Base-by-base conservation (phyloP, 2,888 invertebrate species). In the Chrysolina oricalcia region DNA sequence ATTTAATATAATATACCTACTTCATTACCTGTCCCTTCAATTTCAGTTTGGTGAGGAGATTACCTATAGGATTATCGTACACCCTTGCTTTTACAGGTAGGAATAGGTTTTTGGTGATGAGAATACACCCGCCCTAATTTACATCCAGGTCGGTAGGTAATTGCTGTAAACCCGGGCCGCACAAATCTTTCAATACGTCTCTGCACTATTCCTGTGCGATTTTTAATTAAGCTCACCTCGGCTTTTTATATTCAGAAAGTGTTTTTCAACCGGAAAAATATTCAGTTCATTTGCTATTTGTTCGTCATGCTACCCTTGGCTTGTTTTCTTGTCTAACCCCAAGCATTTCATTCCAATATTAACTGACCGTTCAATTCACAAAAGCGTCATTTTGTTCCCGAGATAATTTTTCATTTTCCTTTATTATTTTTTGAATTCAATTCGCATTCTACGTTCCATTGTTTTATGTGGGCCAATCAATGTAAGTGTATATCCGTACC, bases 201-300 rank as follows among this genome's bases (percentile, higher is more conserved):
- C 53, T 86, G 85, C 85, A 82, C 84, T 84, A 87, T 84, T 59
- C 35, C 59, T 59, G 59, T 86, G 85, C 86, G 86, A 87, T 87
- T 88, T 88, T 88, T 88, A 88, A 88, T 88, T 88, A 88, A 88
- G 87, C 87, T 86, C 85, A 85, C 85, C 85, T 86, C 86, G 83
- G 84, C 73, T 85, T 87, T 87, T 85, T 87, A 87, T 86, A 87
- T 87, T 86, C 87, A 85, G 85, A 87, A 87, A 87, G 87, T 86
- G 86, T 86, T 87, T 87, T 87, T 85, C 86, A 85, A 85, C 86
- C 85, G 87, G 86, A 87, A 87, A 87, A 87, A 87, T 87, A 86
- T 87, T 85, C 87, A 86, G 86, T 87, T 87, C 87, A 87, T 87
- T 88, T 87, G 86, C 85, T 87, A 85, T 87, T 87, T 86, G 85